A percentile compares a stretch with the other conserved stretches of the same genome.
phyloP scores from a whole-genome alignment of 2,113 vertebrate genomes.

The Ptyas mucosa region DNA sequence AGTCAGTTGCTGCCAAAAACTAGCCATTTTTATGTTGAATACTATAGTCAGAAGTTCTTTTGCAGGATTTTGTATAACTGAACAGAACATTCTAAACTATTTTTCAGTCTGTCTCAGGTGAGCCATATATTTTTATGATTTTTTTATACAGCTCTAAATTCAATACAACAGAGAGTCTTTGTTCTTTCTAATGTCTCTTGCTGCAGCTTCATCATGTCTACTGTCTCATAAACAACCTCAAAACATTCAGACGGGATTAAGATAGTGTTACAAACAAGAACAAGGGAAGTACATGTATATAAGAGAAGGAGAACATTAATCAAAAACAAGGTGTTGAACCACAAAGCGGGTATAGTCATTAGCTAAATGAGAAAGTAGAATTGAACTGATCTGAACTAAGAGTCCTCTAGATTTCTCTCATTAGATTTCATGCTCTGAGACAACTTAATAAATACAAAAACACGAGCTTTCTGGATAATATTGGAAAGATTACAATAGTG shows the following conservation, averaged over 20 bases:
- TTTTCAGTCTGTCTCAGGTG: neutral
- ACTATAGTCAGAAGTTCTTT: neutral
- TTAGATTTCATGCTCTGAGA: neutral
- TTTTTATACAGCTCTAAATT: neutral
- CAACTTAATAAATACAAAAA: neutral
- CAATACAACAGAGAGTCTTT: neutral
- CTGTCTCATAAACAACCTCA: neutral
- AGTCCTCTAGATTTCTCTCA: neutral
- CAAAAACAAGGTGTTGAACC: neutral
- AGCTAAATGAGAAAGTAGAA: neutral
- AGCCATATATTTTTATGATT: neutral
- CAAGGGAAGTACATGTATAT: neutral
- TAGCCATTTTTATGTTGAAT: neutral
- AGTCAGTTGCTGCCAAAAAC: neutral
- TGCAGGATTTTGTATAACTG: neutral
- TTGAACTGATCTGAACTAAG: neutral
- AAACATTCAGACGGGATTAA: neutral
- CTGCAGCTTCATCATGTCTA: neutral
- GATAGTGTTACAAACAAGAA: neutral
- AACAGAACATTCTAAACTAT: neutral
- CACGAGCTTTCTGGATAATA: neutral
- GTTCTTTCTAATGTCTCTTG: neutral
- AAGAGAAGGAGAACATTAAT: neutral
- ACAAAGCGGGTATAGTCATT: neutral
- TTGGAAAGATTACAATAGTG: neutral